phyloP scores from a whole-genome alignment of 2,113 vertebrate species.

The Rhineura floridana region DNA sequence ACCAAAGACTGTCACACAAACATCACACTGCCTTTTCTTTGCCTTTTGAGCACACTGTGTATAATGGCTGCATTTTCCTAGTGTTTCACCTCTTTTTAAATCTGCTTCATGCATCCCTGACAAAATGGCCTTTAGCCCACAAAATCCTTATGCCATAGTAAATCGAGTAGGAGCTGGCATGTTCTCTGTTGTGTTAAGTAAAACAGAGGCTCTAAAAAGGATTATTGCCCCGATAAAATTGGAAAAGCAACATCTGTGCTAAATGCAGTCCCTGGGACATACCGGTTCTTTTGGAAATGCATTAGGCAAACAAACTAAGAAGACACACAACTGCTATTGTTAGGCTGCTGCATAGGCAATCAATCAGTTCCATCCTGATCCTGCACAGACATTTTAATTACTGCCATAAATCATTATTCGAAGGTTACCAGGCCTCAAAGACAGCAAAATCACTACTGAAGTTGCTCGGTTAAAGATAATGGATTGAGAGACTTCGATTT shows the following conservation, averaged over 20 bases:
- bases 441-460: conserved; percentile 52
- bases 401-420: conserved; percentile 49
- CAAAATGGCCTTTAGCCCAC: neutral
- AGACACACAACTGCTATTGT: conserved; percentile 25
- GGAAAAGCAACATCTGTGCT: conserved; percentile 45
- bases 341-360: conserved; percentile 17
- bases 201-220: conserved; percentile 34
- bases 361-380: conserved; percentile 40
- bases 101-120: neutral
- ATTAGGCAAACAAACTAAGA: conserved; percentile 36
- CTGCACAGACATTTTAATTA: conserved; percentile 50
- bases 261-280: neutral
- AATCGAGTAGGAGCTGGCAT: neutral
- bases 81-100: neutral
- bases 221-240: conserved; percentile 39
- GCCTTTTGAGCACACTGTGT: neutral
- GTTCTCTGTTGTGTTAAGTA: neutral
- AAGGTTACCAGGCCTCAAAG: conserved; percentile 38
- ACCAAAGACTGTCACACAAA: neutral
- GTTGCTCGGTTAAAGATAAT: conserved; percentile 24
- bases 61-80: neutral
- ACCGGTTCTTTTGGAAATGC: conserved; percentile 37
- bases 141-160: conserved; percentile 8
- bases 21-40: neutral
- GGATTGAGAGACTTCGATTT: conserved; percentile 40